Evolutionary conservation across 2,797 vertebrate species (phyloP).

Genomic region (Oryzias dopingdopingensis): DNA sequence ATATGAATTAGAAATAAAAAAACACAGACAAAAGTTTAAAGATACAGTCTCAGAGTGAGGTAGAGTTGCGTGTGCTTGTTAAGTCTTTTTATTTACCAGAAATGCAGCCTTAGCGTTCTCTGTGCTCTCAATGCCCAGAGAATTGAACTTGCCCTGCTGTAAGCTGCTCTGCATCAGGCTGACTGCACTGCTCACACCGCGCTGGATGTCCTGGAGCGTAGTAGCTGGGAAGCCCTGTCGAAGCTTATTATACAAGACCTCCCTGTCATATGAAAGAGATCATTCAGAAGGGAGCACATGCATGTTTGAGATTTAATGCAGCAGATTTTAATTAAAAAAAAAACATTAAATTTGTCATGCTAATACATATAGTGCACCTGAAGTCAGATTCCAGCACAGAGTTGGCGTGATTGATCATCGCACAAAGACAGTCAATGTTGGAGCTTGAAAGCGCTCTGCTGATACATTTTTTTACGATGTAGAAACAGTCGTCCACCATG

Average conservation of each 20-base stretch:
- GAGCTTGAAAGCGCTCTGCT: conserved; percentile 94
- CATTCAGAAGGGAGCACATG: not conserved
- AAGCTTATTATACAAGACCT: conserved; percentile 91
- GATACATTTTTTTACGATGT: conserved; percentile 98
- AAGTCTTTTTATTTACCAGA: conserved; percentile 77
- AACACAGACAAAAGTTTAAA: not conserved
- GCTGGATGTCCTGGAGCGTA: conserved; percentile 95
- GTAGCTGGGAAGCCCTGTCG: conserved; percentile 94
- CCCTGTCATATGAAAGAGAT: conserved; percentile 69
- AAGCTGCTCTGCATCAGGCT: conserved; percentile 98
- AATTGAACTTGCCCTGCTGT: conserved; percentile 97
- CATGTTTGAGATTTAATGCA: not conserved
- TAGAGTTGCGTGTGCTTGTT: not conserved
- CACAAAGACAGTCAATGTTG: conserved; percentile 96
- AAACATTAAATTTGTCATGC: no score
- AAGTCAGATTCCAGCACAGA: conserved; percentile 94
- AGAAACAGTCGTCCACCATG: conserved; percentile 99
- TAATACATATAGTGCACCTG: conserved; percentile 73
- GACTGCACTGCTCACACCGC: conserved; percentile 95
- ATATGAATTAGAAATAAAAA: no score
- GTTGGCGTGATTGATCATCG: conserved; percentile 99
- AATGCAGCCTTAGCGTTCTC: conserved; percentile 94
- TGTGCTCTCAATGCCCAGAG: conserved; percentile 92
- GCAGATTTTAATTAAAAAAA: not conserved
- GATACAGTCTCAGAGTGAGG: not conserved